These are phyloP conservation scores for Corythornis leucogaster DNA, from an alignment of 2,797 vertebrate species.

Conservation along the genomic window DNA sequence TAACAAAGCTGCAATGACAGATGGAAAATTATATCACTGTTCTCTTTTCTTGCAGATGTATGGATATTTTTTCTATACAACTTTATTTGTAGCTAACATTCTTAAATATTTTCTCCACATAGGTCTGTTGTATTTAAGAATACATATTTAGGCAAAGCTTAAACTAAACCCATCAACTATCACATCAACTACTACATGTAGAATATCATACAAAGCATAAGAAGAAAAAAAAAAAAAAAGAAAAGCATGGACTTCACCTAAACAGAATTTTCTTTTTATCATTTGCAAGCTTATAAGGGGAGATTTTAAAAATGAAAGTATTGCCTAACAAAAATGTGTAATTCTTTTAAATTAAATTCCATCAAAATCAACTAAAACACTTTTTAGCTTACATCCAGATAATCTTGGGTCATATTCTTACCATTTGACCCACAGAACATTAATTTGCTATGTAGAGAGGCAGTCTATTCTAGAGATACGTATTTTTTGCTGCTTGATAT, in stretches of 20 bases:
- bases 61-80: background rate
- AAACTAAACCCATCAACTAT: background rate
- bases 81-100: background rate
- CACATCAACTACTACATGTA: background rate
- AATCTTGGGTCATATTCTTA: background rate
- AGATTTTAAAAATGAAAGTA: background rate
- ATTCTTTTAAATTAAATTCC: background rate
- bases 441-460: background rate
- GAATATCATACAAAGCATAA: background rate
- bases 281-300: background rate
- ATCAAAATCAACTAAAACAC: background rate
- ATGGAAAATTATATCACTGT: background rate
- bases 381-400: background rate
- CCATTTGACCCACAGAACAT: background rate
- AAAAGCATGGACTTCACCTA: background rate
- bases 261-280: background rate
- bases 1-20: background rate
- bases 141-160: rapidly evolving
- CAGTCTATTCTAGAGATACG: background rate
- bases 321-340: rapidly evolving
- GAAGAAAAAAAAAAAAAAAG: background rate
- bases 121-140: background rate
- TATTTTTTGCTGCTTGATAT: background rate
- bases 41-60: background rate
- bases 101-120: background rate